A percentile compares a stretch with the other conserved stretches of the same genome.
These are phyloP conservation scores for Ataeniobius toweri DNA, from an alignment of 2,797 vertebrate species.

Conservation along the genomic window DNA sequence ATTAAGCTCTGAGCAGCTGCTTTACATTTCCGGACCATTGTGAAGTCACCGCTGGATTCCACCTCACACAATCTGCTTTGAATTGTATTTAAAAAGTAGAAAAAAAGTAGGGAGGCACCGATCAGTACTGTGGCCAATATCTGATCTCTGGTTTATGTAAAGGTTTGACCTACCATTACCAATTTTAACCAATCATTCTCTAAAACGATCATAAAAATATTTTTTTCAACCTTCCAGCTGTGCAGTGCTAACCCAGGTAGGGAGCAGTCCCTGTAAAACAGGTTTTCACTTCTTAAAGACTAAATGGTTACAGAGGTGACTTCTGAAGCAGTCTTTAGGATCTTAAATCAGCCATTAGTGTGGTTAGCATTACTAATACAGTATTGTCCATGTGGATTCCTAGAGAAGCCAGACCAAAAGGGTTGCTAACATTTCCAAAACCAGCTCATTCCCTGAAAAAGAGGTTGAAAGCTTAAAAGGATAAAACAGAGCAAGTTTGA, in stretches of 20 bases:
- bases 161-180: not conserved
- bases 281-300: too few relatives aligned
- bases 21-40: conserved; percentile 35
- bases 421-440: too few relatives aligned
- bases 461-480: not conserved
- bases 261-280: too few relatives aligned
- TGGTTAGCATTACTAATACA: not conserved
- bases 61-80: conserved; percentile 10
- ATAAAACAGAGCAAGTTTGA: not conserved
- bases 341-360: not conserved
- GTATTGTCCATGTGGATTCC: not conserved
- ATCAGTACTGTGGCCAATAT: not conserved
- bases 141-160: not conserved
- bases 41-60: conserved; percentile 46
- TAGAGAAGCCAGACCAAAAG: not conserved
- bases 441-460: too few relatives aligned
- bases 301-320: too few relatives aligned
- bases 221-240: too few relatives aligned
- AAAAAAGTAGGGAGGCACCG: not conserved
- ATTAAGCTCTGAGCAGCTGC: conserved; percentile 25
- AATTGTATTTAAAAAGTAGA: not conserved
- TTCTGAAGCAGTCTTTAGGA: not conserved
- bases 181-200: too few relatives aligned
- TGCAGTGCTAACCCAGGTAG: too few relatives aligned
- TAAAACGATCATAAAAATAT: too few relatives aligned